Evolutionary conservation across 2,797 vertebrate species (phyloP).

Genomic region (Sebastes matsubarae): DNA sequence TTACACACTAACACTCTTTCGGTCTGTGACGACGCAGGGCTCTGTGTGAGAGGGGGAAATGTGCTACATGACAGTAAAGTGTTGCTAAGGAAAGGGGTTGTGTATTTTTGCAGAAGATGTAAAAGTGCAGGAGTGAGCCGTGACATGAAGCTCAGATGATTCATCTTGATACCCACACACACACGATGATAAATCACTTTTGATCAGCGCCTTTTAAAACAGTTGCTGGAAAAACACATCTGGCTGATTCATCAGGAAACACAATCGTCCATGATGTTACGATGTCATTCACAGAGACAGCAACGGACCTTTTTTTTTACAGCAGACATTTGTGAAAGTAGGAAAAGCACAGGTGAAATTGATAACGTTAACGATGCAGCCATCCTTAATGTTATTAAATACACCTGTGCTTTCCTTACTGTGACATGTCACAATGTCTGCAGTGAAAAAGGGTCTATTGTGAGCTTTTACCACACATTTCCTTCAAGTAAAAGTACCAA

Average conservation of each 20-base stretch:
- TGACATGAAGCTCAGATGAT: background rate
- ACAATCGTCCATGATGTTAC: background rate
- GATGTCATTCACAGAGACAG: background rate
- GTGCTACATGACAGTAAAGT: background rate
- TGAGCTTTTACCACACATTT: background rate
- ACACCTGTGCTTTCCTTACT: background rate
- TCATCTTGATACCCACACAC: constrained; percentile 6
- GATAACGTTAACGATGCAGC: background rate
- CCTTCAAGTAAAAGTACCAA: background rate
- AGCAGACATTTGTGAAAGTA: background rate
- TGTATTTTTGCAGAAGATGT: background rate
- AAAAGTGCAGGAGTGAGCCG: background rate
- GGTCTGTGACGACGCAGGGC: background rate
- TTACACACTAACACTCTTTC: background rate
- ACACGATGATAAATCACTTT: background rate
- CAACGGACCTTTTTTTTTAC: background rate
- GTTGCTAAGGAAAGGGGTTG: background rate
- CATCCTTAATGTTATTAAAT: background rate
- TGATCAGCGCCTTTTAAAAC: background rate
- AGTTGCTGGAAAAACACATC: background rate
- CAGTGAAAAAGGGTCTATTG: background rate
- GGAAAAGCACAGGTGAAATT: background rate
- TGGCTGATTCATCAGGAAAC: background rate
- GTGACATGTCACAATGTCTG: background rate
- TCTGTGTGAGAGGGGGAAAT: background rate